Evolutionary conservation across 2,113 vertebrate genomes (phyloP).

Genomic region (Excalfactoria chinensis): DNA sequence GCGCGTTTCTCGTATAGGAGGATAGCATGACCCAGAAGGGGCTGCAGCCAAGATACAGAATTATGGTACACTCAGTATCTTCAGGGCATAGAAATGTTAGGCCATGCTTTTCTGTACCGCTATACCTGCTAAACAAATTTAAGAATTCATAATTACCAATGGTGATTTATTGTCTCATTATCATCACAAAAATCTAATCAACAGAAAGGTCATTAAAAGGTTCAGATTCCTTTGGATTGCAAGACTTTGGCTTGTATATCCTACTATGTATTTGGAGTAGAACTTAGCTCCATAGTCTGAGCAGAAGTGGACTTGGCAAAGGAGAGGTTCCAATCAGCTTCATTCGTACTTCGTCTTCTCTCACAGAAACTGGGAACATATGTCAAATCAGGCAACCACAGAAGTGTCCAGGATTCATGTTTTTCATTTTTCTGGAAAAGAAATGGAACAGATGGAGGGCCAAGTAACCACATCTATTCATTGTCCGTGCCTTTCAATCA

Average conservation of each 20-base stretch:
- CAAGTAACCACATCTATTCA: background rate
- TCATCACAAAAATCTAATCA: constrained; percentile 44
- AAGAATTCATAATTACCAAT: constrained; percentile 34
- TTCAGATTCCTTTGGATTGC: background rate
- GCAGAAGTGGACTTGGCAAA: constrained; percentile 2
- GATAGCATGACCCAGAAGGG: background rate
- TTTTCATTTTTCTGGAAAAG: constrained; percentile 41
- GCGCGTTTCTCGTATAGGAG: background rate
- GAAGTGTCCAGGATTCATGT: background rate
- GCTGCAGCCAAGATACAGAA: background rate
- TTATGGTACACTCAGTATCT: background rate
- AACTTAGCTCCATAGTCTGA: background rate
- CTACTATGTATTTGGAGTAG: background rate
- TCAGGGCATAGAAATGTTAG: background rate
- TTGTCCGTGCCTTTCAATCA: background rate
- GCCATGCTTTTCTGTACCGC: background rate
- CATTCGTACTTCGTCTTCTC: constrained; percentile 23
- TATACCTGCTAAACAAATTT: background rate
- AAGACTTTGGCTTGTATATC: background rate
- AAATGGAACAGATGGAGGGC: background rate
- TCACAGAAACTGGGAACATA: constrained; percentile 9
- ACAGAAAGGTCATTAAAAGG: background rate
- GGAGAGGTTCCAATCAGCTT: constrained; percentile 9
- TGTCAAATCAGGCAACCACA: constrained; percentile 21
- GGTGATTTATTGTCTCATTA: background rate